Percentiles rank a stretch among this genome's conserved stretches.
phyloP scores from a whole-genome alignment of 2,888 invertebrate genomes.

The Lasioglossum villosulum region DNA sequence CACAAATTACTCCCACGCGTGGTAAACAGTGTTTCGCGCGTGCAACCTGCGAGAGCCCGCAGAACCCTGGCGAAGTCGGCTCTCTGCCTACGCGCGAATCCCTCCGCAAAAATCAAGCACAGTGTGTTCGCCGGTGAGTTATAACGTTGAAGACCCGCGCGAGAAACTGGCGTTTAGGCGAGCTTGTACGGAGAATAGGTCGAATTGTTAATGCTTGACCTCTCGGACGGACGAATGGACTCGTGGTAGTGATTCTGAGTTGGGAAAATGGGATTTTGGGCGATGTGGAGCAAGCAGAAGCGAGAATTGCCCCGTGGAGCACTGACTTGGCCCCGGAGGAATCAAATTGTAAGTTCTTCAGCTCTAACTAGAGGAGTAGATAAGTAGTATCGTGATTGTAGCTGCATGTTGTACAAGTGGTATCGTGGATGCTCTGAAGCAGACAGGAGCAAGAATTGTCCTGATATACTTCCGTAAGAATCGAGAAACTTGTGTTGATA shows the following conservation, averaged over 20 bases:
- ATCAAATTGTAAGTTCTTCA: no score
- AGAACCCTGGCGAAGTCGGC: not conserved
- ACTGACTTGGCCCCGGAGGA: no score
- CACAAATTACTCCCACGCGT: slow-evolving; percentile 70
- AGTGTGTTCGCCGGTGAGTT: slow-evolving; percentile 27
- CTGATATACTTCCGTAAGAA: no score
- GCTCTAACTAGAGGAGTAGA: no score
- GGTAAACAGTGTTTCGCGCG: slow-evolving; percentile 54
- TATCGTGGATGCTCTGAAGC: no score
- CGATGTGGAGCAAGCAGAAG: no score
- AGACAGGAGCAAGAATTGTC: no score
- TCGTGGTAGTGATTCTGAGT: not conserved
- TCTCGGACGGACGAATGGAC: not conserved
- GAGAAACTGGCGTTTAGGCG: slow-evolving; percentile 22
- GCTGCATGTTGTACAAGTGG: no score
- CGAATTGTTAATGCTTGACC: not conserved
- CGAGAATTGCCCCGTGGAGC: no score
- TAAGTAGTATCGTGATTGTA: no score
- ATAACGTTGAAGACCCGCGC: not conserved
- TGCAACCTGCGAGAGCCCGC: slow-evolving; percentile 49
- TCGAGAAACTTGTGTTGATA: no score
- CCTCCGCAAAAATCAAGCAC: slow-evolving; percentile 35
- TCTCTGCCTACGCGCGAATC: slow-evolving; percentile 44
- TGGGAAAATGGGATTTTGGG: not conserved
- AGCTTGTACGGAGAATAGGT: not conserved